Evolutionary conservation across 2,888 invertebrate genomes (phyloP).

Genomic region (Drosophila melanosoma): DNA sequence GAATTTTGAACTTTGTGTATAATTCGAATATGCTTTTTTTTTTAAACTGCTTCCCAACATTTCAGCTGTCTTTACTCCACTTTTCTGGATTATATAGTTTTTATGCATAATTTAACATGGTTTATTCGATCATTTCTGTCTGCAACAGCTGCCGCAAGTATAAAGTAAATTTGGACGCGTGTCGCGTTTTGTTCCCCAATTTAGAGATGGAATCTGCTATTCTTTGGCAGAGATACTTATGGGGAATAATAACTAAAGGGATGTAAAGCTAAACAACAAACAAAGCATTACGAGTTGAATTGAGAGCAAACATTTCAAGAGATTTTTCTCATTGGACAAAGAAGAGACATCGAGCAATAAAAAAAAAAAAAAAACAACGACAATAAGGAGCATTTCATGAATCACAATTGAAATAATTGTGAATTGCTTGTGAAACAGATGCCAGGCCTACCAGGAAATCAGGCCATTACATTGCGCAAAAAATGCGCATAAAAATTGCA

Average conservation of each 20-base stretch:
- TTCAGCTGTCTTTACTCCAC: constrained; percentile 43
- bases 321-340: constrained; percentile 20
- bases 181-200: background rate
- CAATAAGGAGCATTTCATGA: constrained; percentile 62
- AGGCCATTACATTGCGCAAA: constrained; percentile 52
- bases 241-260: background rate
- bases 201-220: background rate
- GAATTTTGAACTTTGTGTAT: constrained; percentile 42
- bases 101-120: constrained; percentile 49
- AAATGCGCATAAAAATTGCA: constrained; percentile 76
- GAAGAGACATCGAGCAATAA: constrained; percentile 22
- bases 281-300: constrained; percentile 6
- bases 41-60: constrained; percentile 28
- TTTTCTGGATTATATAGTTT: constrained; percentile 31
- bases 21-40: constrained; percentile 28
- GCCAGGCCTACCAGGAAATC: constrained; percentile 16
- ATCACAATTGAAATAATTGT: constrained; percentile 71
- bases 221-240: background rate
- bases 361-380: constrained; percentile 15
- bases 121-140: constrained; percentile 6
- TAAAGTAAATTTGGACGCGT: background rate
- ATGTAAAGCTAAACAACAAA: constrained; percentile 13
- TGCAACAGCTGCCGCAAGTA: constrained; percentile 37
- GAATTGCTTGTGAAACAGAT: constrained; percentile 27
- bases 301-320: background rate